Base-by-base conservation (phyloP, 1,140 invertebrate genomes). In the Daktulosphaira vitifoliae region DNA sequence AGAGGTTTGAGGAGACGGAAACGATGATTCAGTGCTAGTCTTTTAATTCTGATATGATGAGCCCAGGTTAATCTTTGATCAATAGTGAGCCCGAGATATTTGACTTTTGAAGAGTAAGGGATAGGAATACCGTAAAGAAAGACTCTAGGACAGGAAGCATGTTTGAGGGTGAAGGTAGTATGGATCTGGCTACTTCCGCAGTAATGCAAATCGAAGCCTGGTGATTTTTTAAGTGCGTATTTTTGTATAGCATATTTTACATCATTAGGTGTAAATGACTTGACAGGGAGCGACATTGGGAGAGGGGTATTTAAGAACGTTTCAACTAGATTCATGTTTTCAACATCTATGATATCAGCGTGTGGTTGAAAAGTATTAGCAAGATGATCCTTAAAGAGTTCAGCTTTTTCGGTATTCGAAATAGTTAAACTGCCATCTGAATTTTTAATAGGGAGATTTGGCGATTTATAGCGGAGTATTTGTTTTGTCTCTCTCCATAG, bases 151-250 rank as follows among this genome's bases (percentile, higher is more conserved):
- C 11, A 49, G 3, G 22, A 2, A 11, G 48, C 2, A 11, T 26
- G 48, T 49, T 2, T 49, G 22, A 49, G 48, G 11, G 8, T 49
- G 15, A 49, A 49, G 13, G 48, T 26, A 0, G 48, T 49, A 26
- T 49, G 48, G 8, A 20, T 48, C 20, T 48, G 3, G 46, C 20
- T 48, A 48, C 46, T 48, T 48, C 8, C 16, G 46, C 9, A 23
- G 46, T 23, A 20, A 6, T 48, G 20, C 16, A 20, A n/a, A 20
- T 48, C 2, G 3, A 22, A 48, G 18, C 39, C 39, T 44, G 39
- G 39, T 11, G 39, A 44, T 44, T 48, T 48, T 9, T 48, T 48
- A 6, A 48, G 20, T 7, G 73, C 4, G 8, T 22, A 22, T 48
- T 25, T 48, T 23, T 9, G 46, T 20, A 48, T 22, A 7, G 20